phyloP scores from a whole-genome alignment of 2,113 vertebrate species.

The Tenrec ecaudatus region DNA sequence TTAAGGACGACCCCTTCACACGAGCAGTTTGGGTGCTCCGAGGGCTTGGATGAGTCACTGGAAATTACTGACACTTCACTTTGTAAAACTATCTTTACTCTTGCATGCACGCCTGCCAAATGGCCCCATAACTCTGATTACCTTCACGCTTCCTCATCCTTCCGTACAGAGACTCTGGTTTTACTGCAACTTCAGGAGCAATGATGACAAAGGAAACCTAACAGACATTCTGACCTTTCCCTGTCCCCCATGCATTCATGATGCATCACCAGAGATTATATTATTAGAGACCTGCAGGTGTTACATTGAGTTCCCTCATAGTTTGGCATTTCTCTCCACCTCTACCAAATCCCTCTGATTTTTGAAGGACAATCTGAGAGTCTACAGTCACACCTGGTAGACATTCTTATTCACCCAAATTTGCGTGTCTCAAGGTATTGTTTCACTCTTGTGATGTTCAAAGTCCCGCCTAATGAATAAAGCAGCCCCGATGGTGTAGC shows the following conservation, averaged over 20 bases:
- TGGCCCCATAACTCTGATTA: constrained; percentile 46
- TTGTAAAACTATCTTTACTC: constrained; percentile 37
- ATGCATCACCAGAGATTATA: constrained; percentile 30
- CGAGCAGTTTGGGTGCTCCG: constrained; percentile 17
- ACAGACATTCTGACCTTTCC: constrained; percentile 34
- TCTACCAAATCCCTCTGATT: background rate
- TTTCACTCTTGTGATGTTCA: constrained; percentile 31
- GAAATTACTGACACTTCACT: constrained; percentile 54
- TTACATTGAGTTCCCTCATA: constrained; percentile 26
- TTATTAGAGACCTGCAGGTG: constrained; percentile 63
- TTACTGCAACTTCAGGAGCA: constrained; percentile 42
- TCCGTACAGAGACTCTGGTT: constrained; percentile 27
- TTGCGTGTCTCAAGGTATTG: background rate
- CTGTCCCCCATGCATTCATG: constrained; percentile 16
- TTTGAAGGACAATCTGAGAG: constrained; percentile 26
- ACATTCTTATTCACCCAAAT: constrained; percentile 40
- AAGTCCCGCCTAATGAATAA: background rate
- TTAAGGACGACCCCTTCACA: constrained; percentile 65
- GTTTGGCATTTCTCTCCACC: constrained; percentile 35
- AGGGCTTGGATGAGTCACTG: constrained; percentile 54
- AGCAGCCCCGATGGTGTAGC: too few relatives aligned
- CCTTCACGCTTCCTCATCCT: constrained; percentile 29
- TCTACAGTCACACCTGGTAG: constrained; percentile 1
- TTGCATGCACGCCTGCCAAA: constrained; percentile 44
- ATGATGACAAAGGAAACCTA: constrained; percentile 49